A percentile compares a stretch with the other conserved stretches of the same genome.
These are phyloP conservation scores for Protonemura montana DNA, from an alignment of 2,888 invertebrate species.

Conservation along the genomic window DNA sequence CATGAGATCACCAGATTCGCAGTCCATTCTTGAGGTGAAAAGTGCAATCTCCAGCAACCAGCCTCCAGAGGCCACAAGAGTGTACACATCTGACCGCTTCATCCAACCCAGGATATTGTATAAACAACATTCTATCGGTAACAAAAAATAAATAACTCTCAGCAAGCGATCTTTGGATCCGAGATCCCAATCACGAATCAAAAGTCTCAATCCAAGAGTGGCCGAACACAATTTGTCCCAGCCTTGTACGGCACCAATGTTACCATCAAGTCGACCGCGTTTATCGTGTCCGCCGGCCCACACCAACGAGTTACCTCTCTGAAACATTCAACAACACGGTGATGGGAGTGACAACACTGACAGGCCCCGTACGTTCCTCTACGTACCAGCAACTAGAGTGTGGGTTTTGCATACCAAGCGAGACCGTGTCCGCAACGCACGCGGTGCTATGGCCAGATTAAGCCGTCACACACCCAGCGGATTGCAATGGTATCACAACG, in stretches of 20 bases:
- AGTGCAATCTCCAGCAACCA: no score
- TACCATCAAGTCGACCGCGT: not conserved
- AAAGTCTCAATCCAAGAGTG: not conserved
- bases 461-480: not conserved
- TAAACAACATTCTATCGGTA: not conserved
- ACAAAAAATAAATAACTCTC: not conserved
- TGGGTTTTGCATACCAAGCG: slow-evolving; percentile 20
- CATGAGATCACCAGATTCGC: no score
- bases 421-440: not conserved
- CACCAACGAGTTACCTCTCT: not conserved
- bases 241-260: not conserved
- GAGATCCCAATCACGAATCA: not conserved
- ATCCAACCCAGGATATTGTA: not conserved
- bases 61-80: no score
- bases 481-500: not conserved
- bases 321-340: not conserved
- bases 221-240: not conserved
- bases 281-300: not conserved
- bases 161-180: not conserved
- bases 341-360: not conserved
- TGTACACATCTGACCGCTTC: no score
- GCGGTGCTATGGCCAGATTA: no score
- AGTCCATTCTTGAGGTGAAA: no score
- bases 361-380: not conserved
- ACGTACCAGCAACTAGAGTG: not conserved